These are phyloP conservation scores for Plutomurus gul DNA, from an alignment of 1,140 invertebrate genomes.

Conservation along the genomic window DNA sequence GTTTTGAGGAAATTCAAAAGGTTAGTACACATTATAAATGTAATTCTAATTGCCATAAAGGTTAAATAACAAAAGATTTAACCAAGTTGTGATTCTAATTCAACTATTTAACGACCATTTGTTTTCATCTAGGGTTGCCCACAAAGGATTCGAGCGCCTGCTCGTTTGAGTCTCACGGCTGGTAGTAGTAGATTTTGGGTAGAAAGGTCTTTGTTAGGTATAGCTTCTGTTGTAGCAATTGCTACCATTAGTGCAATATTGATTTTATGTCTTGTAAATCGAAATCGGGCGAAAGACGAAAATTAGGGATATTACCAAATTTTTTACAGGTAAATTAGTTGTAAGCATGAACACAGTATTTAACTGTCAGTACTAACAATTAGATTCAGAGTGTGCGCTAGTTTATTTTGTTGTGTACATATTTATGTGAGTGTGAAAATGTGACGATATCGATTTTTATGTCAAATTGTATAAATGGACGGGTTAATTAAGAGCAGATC, in stretches of 20 bases:
- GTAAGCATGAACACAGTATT: too few relatives aligned
- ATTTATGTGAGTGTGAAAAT: too few relatives aligned
- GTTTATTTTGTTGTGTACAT: too few relatives aligned
- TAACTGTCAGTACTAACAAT: too few relatives aligned
- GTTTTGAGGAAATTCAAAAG: constrained; percentile 51
- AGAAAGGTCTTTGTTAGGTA: constrained; percentile 46
- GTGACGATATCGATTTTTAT: too few relatives aligned
- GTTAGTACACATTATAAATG: constrained; percentile 8
- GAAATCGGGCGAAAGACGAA: constrained; percentile 39
- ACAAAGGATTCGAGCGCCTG: constrained; percentile 25
- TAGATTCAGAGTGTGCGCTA: too few relatives aligned
- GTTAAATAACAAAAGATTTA: too few relatives aligned
- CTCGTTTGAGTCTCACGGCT: constrained; percentile 23
- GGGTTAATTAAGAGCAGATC: too few relatives aligned
- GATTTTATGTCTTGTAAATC: constrained; percentile 50
- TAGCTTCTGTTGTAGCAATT: constrained; percentile 52
- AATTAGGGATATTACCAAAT: neutral
- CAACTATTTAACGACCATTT: neutral
- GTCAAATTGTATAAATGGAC: too few relatives aligned
- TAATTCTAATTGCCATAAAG: neutral
- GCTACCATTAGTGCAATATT: constrained; percentile 49
- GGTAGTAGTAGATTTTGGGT: constrained; percentile 48
- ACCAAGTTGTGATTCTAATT: neutral
- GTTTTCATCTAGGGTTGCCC: constrained; percentile 45
- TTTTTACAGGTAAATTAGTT: neutral